These are phyloP conservation scores for Lamellibrachia columna DNA, from an alignment of 2,888 invertebrate genomes.

Conservation along the genomic window DNA sequence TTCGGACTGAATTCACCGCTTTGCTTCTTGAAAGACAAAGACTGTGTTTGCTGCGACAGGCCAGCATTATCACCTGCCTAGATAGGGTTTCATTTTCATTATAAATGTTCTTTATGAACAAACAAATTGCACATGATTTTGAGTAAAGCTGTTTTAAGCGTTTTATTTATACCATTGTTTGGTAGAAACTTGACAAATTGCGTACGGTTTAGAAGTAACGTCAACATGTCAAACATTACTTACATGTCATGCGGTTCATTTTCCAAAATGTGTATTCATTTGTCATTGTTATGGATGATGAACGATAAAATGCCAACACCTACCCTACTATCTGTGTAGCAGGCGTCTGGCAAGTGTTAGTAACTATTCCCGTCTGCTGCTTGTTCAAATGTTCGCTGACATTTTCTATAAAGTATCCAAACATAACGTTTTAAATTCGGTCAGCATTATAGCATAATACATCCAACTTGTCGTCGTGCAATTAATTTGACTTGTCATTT, in stretches of 20 bases:
- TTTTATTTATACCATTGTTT: not conserved
- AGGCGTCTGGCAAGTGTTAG: not conserved
- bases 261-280: not conserved
- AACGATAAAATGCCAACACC: not conserved
- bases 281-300: not conserved
- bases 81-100: slow-evolving; percentile 8
- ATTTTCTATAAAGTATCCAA: not conserved
- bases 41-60: not conserved
- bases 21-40: not conserved
- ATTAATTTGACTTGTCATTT: not conserved
- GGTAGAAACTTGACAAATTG: not conserved
- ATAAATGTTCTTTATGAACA: not conserved
- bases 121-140: not conserved
- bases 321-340: not conserved
- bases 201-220: not conserved
- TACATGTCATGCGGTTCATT: not conserved
- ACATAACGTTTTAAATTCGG: not conserved
- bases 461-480: not conserved
- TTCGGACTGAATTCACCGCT: not conserved
- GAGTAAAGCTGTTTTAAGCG: slow-evolving; percentile 6
- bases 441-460: not conserved
- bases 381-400: not conserved
- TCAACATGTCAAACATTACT: not conserved
- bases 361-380: not conserved
- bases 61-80: not conserved